Conservation (phyloP, 1,140 invertebrate genomes). For the Druon quercuslanigerum region DNA sequence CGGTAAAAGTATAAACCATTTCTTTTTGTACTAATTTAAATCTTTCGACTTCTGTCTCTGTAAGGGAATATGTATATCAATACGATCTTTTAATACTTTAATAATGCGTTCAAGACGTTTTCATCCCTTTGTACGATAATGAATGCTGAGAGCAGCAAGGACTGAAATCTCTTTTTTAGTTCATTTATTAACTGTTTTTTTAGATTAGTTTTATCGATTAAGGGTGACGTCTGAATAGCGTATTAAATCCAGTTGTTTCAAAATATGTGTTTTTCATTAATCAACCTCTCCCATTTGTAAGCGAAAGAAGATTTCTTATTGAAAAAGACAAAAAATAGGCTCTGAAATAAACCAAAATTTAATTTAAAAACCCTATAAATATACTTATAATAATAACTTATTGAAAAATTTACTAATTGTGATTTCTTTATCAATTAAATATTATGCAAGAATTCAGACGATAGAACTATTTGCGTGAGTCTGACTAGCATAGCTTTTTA, state of each 20-base stretch:
- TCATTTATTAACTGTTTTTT: background rate
- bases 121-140: background rate
- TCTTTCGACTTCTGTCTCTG: background rate
- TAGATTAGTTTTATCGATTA: background rate
- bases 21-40: background rate
- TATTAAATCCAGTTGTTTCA: constrained; percentile 7
- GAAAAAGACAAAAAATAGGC: too few relatives aligned
- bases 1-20: background rate
- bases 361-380: too few relatives aligned
- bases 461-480: too few relatives aligned
- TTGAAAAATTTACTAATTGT: too few relatives aligned
- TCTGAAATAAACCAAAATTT: too few relatives aligned
- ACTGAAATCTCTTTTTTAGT: background rate
- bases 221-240: background rate
- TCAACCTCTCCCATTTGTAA: background rate
- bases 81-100: background rate
- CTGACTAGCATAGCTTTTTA: too few relatives aligned
- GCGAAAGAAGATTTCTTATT: too few relatives aligned
- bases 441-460: too few relatives aligned
- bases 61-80: background rate
- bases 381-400: too few relatives aligned
- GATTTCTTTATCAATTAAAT: too few relatives aligned
- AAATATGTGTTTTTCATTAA: background rate
- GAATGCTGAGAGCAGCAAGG: constrained; percentile 7
- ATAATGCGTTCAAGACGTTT: background rate